A percentile compares a stretch with the other conserved stretches of the same genome.
Evolutionary conservation across 2,113 vertebrate species (phyloP).

Genomic region (Dinomys branickii): DNA sequence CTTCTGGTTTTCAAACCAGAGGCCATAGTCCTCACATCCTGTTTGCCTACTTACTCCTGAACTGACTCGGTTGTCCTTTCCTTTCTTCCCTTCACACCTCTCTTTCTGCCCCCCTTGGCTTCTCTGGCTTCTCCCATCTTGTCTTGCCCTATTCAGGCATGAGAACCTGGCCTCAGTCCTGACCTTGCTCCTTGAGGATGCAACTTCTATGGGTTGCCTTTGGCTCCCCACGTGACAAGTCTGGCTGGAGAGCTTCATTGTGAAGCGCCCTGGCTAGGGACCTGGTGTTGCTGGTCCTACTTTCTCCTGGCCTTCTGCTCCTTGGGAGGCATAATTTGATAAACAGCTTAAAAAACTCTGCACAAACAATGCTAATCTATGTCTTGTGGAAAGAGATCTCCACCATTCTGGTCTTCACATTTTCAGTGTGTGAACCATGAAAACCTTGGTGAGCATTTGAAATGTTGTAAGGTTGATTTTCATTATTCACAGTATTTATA

Average conservation of each 20-base stretch:
- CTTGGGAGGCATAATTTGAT: neutral
- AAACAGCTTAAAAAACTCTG: neutral
- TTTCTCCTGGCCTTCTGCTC: neutral
- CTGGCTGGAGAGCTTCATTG: neutral
- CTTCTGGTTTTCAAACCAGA: neutral
- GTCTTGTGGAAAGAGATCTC: neutral
- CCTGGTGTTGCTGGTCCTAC: neutral
- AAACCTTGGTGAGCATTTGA: neutral
- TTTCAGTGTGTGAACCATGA: neutral
- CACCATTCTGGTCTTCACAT: neutral
- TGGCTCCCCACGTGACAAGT: neutral
- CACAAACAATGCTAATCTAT: neutral
- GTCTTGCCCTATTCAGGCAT: neutral
- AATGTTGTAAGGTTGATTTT: neutral
- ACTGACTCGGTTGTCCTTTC: neutral
- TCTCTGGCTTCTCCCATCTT: neutral
- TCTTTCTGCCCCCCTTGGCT: neutral
- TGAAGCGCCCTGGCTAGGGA: neutral
- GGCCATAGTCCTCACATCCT: neutral
- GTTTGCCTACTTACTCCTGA: neutral
- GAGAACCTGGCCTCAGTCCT: neutral
- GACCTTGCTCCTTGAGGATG: neutral
- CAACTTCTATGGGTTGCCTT: neutral
- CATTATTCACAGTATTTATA: neutral
- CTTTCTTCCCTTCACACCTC: neutral